These are phyloP conservation scores for Sphinx pinastri DNA, from an alignment of 2,888 invertebrate genomes.

Conservation along the genomic window DNA sequence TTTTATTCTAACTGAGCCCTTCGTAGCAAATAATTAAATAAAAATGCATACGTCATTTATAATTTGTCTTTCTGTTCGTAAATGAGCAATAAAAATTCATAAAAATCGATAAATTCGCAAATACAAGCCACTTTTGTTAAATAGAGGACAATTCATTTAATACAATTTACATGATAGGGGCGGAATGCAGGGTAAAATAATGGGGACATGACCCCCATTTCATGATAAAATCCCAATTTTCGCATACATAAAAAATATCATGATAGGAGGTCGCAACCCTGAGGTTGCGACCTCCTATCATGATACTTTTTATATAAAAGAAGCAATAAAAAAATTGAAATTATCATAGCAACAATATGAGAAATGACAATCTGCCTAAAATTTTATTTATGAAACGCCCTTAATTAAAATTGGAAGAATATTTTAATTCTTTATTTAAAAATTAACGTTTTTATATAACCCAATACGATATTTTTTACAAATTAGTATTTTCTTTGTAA, in stretches of 20 bases:
- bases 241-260: no score
- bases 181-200: background rate
- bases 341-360: background rate
- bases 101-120: conserved; percentile 23
- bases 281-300: background rate
- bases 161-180: background rate
- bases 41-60: conserved; percentile 19
- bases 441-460: no score
- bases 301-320: no score
- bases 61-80: conserved; percentile 22
- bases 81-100: conserved; percentile 24
- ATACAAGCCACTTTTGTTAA: conserved; percentile 23
- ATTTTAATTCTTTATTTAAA: no score
- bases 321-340: background rate
- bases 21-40: background rate
- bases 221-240: background rate
- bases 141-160: conserved; percentile 15
- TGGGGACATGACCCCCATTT: background rate
- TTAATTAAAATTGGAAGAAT: no score
- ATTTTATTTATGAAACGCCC: no score
- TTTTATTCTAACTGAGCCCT: background rate
- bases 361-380: no score
- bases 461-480: no score
- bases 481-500: conserved; percentile 24
- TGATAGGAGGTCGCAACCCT: no score